Conservation (phyloP, 2,113 vertebrate species). For the Syngnathus scovelli region DNA sequence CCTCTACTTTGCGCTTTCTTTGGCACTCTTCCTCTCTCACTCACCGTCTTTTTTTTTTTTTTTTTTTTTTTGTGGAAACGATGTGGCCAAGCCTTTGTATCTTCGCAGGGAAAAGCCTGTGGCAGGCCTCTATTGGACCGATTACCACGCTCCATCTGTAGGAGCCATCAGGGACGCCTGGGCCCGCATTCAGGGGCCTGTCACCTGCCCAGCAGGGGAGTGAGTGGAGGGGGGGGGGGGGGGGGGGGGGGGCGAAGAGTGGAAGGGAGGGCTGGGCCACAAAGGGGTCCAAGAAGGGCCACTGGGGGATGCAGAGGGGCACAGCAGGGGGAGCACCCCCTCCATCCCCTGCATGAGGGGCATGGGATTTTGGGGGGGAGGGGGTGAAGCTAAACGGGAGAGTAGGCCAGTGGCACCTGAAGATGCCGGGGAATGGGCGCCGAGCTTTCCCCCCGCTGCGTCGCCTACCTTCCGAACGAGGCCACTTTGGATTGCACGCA, state of each 20-base stretch:
- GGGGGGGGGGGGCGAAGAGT: conserved; percentile 51
- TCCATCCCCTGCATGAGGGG: conserved; percentile 73
- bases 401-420: conserved; percentile 61
- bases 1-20: conserved; percentile 71
- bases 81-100: conserved; percentile 93
- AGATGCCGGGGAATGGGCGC: conserved; percentile 41
- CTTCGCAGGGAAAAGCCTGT: conserved; percentile 82
- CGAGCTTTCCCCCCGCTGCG: conserved; percentile 36
- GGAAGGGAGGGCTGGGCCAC: conserved; percentile 83
- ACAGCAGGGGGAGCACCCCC: conserved; percentile 87
- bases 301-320: conserved; percentile 76
- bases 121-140: conserved; percentile 93
- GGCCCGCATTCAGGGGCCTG: conserved; percentile 90
- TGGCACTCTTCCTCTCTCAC: conserved; percentile 55
- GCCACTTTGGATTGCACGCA: not conserved
- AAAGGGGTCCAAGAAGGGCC: conserved; percentile 80
- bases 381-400: conserved; percentile 44
- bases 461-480: conserved; percentile 4
- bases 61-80: conserved; percentile 83
- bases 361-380: conserved; percentile 38
- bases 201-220: conserved; percentile 98
- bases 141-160: conserved; percentile 99
- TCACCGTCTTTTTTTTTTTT: conserved; percentile 24
- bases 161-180: conserved; percentile 95
- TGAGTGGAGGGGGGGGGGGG: conserved; percentile 67